These are phyloP conservation scores for Drosophila littoralis DNA, from an alignment of 1,140 invertebrate genomes.

Conservation along the genomic window DNA sequence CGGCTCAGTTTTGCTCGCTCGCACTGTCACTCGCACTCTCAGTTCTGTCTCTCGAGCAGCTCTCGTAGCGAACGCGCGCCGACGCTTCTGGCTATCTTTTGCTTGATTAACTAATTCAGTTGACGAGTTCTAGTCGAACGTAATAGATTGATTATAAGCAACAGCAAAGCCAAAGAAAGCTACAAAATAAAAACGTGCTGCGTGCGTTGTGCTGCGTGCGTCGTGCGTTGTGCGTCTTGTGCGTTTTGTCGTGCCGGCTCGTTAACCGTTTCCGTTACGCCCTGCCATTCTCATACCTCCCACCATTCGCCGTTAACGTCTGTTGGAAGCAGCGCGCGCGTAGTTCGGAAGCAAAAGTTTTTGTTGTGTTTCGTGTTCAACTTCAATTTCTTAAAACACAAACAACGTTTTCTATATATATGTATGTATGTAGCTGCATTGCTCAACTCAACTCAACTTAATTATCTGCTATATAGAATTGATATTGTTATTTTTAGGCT, in stretches of 20 bases:
- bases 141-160: slow-evolving; percentile 68
- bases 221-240: background rate
- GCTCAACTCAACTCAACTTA: slow-evolving; percentile 23
- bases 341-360: slow-evolving; percentile 38
- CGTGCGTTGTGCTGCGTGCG: slow-evolving; percentile 2
- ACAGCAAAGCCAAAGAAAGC: slow-evolving; percentile 21
- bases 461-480: slow-evolving; percentile 41
- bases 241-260: slow-evolving; percentile 31
- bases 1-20: slow-evolving; percentile 3
- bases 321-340: slow-evolving; percentile 26
- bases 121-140: slow-evolving; percentile 82
- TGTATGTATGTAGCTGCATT: slow-evolving; percentile 28
- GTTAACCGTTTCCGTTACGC: slow-evolving; percentile 47
- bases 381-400: slow-evolving; percentile 22
- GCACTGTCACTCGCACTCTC: slow-evolving; percentile 15
- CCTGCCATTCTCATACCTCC: background rate
- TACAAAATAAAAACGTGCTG: slow-evolving; percentile 16
- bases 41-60: slow-evolving; percentile 20
- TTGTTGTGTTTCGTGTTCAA: slow-evolving; percentile 30
- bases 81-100: slow-evolving; percentile 74
- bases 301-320: slow-evolving; percentile 14
- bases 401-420: slow-evolving; percentile 1
- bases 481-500: slow-evolving; percentile 53
- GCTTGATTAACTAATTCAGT: slow-evolving; percentile 83
- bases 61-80: slow-evolving; percentile 25